Evolutionary conservation across 1,140 invertebrate genomes (phyloP).

Genomic region (Scaptomyza pallida): DNA sequence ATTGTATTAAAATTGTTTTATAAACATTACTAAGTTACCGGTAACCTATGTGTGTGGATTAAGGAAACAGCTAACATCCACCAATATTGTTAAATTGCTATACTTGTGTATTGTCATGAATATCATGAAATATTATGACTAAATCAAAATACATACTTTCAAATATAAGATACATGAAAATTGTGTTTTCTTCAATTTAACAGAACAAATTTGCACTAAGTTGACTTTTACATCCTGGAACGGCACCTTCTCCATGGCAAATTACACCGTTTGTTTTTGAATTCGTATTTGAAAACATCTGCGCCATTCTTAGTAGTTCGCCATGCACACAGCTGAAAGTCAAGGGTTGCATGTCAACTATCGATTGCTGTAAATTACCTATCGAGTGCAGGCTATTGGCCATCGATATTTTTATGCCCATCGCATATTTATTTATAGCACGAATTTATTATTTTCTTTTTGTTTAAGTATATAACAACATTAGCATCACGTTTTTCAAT

Average conservation of each 20-base stretch:
- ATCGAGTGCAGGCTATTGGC: not conserved
- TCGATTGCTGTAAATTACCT: conserved; percentile 25
- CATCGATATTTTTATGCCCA: conserved; percentile 31
- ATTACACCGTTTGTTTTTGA: too few relatives aligned
- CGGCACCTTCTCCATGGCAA: too few relatives aligned
- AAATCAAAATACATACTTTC: conserved; percentile 65
- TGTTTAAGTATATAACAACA: conserved; percentile 53
- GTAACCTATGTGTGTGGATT: conserved; percentile 26
- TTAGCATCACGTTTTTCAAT: conserved; percentile 45
- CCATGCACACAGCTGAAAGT: conserved; percentile 2
- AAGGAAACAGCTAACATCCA: conserved; percentile 29
- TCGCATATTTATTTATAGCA: conserved; percentile 61
- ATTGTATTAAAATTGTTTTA: conserved; percentile 46
- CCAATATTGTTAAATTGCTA: conserved; percentile 58
- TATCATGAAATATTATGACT: conserved; percentile 47
- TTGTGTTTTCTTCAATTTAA: conserved; percentile 5
- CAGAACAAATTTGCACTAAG: too few relatives aligned
- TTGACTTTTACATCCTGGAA: too few relatives aligned
- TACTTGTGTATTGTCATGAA: conserved; percentile 44
- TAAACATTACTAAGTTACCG: conserved; percentile 43
- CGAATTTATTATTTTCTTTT: conserved; percentile 73
- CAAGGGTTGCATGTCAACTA: not conserved
- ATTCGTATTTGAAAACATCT: not conserved
- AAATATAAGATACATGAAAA: conserved; percentile 53
- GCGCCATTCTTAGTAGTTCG: not conserved